Evolutionary conservation across 2,797 vertebrate species (phyloP).

Genomic region (Pipistrellus kuhlii): DNA sequence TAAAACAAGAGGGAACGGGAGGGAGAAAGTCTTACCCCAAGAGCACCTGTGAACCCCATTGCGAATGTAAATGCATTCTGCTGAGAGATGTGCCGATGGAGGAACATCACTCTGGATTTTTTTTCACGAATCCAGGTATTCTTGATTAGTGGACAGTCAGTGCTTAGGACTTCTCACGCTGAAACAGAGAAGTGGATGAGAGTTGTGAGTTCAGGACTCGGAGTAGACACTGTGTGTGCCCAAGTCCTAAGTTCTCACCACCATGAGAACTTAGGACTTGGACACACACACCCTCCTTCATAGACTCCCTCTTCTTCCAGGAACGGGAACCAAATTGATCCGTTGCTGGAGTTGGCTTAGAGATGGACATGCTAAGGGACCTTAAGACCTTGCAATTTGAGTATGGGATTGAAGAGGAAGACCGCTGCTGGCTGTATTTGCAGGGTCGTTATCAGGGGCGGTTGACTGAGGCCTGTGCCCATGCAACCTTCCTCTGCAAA

Average conservation of each 20-base stretch:
- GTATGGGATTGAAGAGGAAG: slow-evolving; percentile 80
- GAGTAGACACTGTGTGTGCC: background rate
- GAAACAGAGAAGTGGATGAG: background rate
- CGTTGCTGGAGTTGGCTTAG: slow-evolving; percentile 59
- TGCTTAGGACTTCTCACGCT: background rate
- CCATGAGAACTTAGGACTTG: background rate
- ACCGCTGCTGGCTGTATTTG: slow-evolving; percentile 81
- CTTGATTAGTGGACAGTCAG: background rate
- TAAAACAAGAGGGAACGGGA: background rate
- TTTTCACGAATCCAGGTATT: background rate
- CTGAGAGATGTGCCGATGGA: background rate
- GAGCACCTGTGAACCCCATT: background rate
- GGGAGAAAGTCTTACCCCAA: background rate
- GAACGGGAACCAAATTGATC: background rate
- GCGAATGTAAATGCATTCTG: background rate
- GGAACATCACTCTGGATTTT: background rate
- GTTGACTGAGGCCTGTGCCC: slow-evolving; percentile 86
- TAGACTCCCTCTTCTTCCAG: background rate
- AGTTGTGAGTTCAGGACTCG: background rate
- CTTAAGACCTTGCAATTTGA: slow-evolving; percentile 86
- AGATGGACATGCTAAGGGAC: slow-evolving; percentile 80
- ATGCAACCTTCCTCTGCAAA: slow-evolving; percentile 88
- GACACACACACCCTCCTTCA: background rate
- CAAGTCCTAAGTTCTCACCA: too few relatives aligned
- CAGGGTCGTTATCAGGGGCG: slow-evolving; percentile 82